These are phyloP conservation scores for Drosophila sordidula DNA, from an alignment of 2,888 invertebrate species.

Conservation along the genomic window DNA sequence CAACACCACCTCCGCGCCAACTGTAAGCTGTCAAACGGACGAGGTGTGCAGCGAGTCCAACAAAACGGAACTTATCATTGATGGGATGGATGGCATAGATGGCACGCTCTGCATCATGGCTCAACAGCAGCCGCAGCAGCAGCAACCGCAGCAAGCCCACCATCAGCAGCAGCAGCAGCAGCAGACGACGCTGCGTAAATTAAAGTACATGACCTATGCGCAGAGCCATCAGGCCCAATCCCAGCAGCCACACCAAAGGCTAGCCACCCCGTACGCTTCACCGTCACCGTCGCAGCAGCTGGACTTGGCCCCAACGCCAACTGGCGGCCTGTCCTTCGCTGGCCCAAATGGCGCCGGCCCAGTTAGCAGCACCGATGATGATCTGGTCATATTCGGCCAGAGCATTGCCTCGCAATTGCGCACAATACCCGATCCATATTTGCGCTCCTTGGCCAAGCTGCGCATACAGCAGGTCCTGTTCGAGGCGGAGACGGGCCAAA, in stretches of 20 bases:
- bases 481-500: conserved; percentile 81
- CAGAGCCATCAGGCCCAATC: conserved; percentile 16
- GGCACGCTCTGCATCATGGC: conserved; percentile 41
- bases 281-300: conserved; percentile 39
- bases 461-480: conserved; percentile 82
- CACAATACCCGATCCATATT: conserved; percentile 73
- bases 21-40: conserved; percentile 34
- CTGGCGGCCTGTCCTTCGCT: conserved; percentile 19
- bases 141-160: conserved; percentile 24
- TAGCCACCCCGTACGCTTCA: conserved; percentile 39
- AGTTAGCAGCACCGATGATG: conserved; percentile 56
- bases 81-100: conserved; percentile 41
- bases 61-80: conserved; percentile 52
- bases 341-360: conserved; percentile 17
- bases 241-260: conserved; percentile 17
- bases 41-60: conserved; percentile 15
- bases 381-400: conserved; percentile 72
- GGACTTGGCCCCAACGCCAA: conserved; percentile 22
- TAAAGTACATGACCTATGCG: conserved; percentile 22
- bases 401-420: conserved; percentile 80
- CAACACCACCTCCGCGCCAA: conserved; percentile 24
- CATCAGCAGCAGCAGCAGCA: conserved; percentile 23
- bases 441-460: conserved; percentile 79
- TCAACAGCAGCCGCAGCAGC: conserved; percentile 27
- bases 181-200: conserved; percentile 33